Evolutionary conservation across 2,113 vertebrate genomes (phyloP).

Genomic region (Bagarius yarrelli): DNA sequence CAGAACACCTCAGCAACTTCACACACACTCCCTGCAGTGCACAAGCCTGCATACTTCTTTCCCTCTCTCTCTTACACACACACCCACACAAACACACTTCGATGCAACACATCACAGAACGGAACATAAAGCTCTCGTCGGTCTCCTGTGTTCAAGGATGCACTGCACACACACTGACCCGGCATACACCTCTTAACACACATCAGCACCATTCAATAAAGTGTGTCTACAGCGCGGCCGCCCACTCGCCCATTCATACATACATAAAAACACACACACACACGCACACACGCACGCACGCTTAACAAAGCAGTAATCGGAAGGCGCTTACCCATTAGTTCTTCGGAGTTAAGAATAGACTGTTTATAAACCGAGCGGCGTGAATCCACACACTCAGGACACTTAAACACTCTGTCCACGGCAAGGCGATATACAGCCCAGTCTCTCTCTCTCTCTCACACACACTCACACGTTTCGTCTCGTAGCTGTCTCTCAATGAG

Average conservation of each 20-base stretch:
- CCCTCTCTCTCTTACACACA: constrained; percentile 6
- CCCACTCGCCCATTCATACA: constrained; percentile 41
- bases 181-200: constrained; percentile 13
- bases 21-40: constrained; percentile 11
- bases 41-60: constrained; percentile 6
- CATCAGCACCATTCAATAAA: constrained; percentile 54
- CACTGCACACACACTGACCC: not conserved
- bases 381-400: not conserved
- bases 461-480: constrained; percentile 49
- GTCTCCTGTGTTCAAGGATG: constrained; percentile 46
- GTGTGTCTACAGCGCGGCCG: constrained; percentile 25
- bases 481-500: constrained; percentile 60
- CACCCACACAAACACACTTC: constrained; percentile 14
- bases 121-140: constrained; percentile 34
- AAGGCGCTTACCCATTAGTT: constrained; percentile 72
- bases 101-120: constrained; percentile 3
- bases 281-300: not conserved
- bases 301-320: not conserved
- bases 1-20: constrained; percentile 30
- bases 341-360: constrained; percentile 41
- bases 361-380: constrained; percentile 3
- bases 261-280: constrained; percentile 23
- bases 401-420: constrained; percentile 7
- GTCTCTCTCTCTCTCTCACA: constrained; percentile 20
- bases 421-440: not conserved